Percentiles rank a stretch among this genome's conserved stretches.
Conservation (phyloP, 2,888 invertebrate genomes). For the Coecobrya sp. region DNA sequence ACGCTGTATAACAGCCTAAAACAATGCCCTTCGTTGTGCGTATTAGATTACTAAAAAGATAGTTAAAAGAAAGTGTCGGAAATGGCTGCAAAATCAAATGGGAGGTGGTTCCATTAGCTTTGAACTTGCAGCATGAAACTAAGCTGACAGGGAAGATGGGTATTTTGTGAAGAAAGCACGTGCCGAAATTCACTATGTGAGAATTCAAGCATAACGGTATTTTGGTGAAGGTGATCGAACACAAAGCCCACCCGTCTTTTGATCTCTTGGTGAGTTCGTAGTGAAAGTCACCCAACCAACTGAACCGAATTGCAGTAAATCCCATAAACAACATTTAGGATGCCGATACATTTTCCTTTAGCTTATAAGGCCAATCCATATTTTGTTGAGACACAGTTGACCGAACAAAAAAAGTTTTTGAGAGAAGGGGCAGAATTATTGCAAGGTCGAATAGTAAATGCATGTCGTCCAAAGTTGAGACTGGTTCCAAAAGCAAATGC, state of each 20-base stretch:
- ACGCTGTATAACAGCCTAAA: background rate
- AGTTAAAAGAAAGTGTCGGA: conserved; percentile 29
- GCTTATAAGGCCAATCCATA: conserved; percentile 29
- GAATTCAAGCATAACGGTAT: conserved; percentile 51
- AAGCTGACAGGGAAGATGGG: background rate
- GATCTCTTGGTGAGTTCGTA: background rate
- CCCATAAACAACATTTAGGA: conserved; percentile 43
- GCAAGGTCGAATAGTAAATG: conserved; percentile 59
- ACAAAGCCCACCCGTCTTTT: conserved; percentile 4
- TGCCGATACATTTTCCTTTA: background rate
- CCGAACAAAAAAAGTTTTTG: conserved; percentile 40
- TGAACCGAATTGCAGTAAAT: conserved; percentile 38
- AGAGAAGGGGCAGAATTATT: background rate
- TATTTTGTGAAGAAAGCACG: conserved; percentile 51
- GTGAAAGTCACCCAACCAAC: conserved; percentile 31
- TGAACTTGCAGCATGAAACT: background rate
- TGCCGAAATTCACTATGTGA: conserved; percentile 9
- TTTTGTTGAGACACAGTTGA: conserved; percentile 46
- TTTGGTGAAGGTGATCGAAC: conserved; percentile 31
- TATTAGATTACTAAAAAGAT: conserved; percentile 23
- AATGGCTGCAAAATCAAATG: conserved; percentile 38
- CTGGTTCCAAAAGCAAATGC: background rate
- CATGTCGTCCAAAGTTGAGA: background rate
- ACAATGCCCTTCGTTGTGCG: conserved; percentile 18
- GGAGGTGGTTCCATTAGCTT: conserved; percentile 31